These are phyloP conservation scores for Phylloscopus trochilus DNA, from an alignment of 2,113 vertebrate genomes.

Conservation along the genomic window DNA sequence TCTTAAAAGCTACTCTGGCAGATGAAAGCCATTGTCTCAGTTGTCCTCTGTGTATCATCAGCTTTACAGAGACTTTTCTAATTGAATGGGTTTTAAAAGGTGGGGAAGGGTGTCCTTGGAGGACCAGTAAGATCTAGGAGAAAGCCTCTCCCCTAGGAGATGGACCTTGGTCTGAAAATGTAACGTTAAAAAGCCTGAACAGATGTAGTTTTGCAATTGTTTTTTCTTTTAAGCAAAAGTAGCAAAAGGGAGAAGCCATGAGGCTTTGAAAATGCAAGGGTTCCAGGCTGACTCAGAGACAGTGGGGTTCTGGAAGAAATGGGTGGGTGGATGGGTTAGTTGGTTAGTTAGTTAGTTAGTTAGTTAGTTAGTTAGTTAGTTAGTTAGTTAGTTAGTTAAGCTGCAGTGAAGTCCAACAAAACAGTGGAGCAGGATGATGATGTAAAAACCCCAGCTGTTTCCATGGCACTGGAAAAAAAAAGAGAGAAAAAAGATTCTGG, in stretches of 20 bases:
- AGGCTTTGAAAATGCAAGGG: neutral
- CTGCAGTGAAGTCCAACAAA: neutral
- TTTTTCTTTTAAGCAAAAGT: neutral
- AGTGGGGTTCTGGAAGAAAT: neutral
- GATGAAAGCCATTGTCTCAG: neutral
- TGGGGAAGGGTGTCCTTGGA: neutral
- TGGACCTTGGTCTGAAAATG: neutral
- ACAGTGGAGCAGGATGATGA: neutral
- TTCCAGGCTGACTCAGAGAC: neutral
- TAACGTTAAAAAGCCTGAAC: neutral
- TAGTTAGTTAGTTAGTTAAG: neutral
- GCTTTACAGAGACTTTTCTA: neutral
- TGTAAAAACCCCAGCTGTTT: neutral
- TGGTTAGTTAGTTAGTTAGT: no score
- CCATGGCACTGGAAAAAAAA: neutral
- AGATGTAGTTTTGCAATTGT: neutral
- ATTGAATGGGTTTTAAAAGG: neutral
- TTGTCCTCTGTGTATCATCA: neutral
- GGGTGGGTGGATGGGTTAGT: neutral
- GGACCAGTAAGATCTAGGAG: neutral
- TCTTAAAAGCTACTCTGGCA: neutral
- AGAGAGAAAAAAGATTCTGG: neutral
- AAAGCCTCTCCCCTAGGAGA: neutral
- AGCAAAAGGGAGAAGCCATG: neutral
- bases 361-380: no score